Percentiles rank a stretch among this genome's conserved stretches.
phyloP scores from a whole-genome alignment of 2,888 invertebrate species.

The Helobdella robusta region DNA sequence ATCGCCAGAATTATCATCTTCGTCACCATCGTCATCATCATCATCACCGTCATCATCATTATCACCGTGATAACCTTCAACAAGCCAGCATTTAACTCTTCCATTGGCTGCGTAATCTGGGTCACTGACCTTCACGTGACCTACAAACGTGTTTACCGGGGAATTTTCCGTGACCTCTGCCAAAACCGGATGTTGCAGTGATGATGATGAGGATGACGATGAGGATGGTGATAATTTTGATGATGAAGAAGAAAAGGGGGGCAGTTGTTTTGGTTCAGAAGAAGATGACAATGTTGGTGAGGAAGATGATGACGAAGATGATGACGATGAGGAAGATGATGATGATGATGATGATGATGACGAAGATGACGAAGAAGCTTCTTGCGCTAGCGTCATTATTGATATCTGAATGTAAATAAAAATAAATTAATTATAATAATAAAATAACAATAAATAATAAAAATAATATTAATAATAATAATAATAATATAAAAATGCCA shows the following conservation, averaged over 20 bases:
- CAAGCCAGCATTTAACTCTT: background rate
- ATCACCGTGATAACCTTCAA: background rate
- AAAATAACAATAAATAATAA: background rate
- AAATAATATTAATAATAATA: background rate
- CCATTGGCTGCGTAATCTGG: conserved; percentile 10
- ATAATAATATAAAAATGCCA: background rate
- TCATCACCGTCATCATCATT: background rate
- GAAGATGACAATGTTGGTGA: background rate
- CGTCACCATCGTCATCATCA: background rate
- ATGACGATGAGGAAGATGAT: conserved; percentile 1
- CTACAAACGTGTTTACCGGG: conserved; percentile 12
- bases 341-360: too few relatives aligned
- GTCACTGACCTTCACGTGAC: conserved; percentile 14
- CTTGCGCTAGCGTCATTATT: background rate
- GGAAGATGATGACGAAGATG: conserved; percentile 6
- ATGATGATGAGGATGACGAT: conserved; percentile 2
- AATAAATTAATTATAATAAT: too few relatives aligned
- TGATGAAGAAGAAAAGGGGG: too few relatives aligned
- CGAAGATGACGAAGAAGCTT: background rate
- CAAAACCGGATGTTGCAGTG: background rate
- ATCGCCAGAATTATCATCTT: too few relatives aligned
- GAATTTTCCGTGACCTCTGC: conserved; percentile 8
- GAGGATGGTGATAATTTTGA: conserved; percentile 5
- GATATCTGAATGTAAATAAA: background rate
- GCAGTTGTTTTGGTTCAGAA: too few relatives aligned